These are phyloP conservation scores for Copidosoma aretas DNA, from an alignment of 2,888 invertebrate genomes.

Conservation along the genomic window DNA sequence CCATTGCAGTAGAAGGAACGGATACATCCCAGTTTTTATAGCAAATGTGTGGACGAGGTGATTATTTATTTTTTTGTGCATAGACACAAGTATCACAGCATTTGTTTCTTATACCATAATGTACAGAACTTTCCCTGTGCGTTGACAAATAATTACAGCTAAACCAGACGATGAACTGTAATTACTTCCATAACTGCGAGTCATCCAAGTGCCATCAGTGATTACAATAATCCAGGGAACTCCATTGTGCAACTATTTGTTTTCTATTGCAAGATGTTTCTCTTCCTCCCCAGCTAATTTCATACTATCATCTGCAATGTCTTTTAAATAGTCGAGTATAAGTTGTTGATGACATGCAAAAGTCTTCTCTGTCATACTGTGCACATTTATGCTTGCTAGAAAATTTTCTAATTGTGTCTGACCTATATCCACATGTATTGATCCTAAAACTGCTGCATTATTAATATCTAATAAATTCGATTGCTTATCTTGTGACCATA, in stretches of 20 bases:
- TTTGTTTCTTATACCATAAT: slow-evolving; percentile 45
- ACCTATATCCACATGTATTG: slow-evolving; percentile 21
- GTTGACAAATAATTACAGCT: slow-evolving; percentile 16
- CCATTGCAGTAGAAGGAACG: slow-evolving; percentile 47
- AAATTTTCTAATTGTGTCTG: slow-evolving; percentile 30
- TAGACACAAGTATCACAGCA: slow-evolving; percentile 44
- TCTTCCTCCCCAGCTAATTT: slow-evolving; percentile 25
- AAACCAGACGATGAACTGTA: slow-evolving; percentile 31
- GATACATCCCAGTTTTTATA: slow-evolving; percentile 46
- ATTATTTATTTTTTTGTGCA: slow-evolving; percentile 18
- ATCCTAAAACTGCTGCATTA: not conserved
- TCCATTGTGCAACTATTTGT: slow-evolving; percentile 12
- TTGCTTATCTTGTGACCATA: not conserved
- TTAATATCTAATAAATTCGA: not conserved
- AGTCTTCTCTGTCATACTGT: slow-evolving; percentile 23
- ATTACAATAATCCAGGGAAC: slow-evolving; percentile 26
- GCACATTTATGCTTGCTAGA: slow-evolving; percentile 32
- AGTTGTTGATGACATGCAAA: slow-evolving; percentile 16
- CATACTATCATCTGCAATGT: slow-evolving; percentile 20
- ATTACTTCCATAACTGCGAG: slow-evolving; percentile 29
- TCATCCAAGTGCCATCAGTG: slow-evolving; percentile 33
- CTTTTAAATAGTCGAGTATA: not conserved
- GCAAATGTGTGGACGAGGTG: slow-evolving; percentile 40
- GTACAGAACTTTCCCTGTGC: slow-evolving; percentile 42
- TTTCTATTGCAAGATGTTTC: slow-evolving; percentile 32